These are phyloP conservation scores for Nyctibius grandis DNA, from an alignment of 2,797 vertebrate genomes.

Conservation along the genomic window DNA sequence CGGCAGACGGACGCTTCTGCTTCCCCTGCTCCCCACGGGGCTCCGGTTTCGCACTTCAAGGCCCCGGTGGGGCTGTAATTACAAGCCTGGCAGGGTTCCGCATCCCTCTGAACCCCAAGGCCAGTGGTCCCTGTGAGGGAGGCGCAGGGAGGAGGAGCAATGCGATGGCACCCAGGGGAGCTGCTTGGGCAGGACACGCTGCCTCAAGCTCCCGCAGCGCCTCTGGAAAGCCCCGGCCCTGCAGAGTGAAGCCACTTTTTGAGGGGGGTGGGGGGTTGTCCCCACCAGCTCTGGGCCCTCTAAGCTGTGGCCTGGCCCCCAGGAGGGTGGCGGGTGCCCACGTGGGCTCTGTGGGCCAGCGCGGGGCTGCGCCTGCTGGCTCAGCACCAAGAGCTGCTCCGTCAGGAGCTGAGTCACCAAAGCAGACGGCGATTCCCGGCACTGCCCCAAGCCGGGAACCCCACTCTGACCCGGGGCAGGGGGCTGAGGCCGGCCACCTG, in stretches of 20 bases:
- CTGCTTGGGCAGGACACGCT: background rate
- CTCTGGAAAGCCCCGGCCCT: background rate
- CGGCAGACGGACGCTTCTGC: background rate
- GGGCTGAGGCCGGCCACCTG: background rate
- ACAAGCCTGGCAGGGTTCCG: background rate
- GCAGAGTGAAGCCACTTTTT: background rate
- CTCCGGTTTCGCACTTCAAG: rapidly evolving
- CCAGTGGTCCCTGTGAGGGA: background rate
- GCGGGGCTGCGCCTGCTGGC: background rate
- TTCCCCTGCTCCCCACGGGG: background rate
- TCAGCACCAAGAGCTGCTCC: background rate
- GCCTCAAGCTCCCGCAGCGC: rapidly evolving
- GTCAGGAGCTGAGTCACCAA: background rate
- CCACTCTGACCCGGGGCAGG: background rate
- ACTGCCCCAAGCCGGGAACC: background rate
- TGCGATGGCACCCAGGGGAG: rapidly evolving
- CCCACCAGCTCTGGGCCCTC: background rate
- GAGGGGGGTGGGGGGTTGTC: background rate
- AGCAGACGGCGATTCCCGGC: background rate
- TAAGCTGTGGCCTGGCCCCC: background rate
- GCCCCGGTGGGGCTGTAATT: background rate
- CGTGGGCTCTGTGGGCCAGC: background rate
- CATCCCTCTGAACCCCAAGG: background rate
- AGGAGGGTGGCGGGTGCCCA: rapidly evolving
- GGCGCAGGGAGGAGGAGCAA: background rate